Percentiles rank a stretch among this genome's conserved stretches.
Conservation (phyloP, 2,797 vertebrate genomes). For the Sebastes variabilis region DNA sequence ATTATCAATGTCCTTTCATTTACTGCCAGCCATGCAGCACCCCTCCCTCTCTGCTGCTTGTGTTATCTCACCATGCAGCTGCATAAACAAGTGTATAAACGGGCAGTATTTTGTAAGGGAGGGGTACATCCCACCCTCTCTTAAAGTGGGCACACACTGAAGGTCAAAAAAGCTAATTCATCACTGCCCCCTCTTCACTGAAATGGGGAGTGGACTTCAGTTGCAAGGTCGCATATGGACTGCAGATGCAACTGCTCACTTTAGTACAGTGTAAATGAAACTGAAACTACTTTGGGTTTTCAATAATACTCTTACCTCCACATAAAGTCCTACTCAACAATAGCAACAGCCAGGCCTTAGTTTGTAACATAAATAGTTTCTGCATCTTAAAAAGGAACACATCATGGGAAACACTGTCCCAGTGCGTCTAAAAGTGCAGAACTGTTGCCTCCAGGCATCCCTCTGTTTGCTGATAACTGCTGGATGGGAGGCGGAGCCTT, state of each 20-base stretch:
- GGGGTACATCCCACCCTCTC: background rate
- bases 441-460: slow-evolving; percentile 2
- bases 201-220: background rate
- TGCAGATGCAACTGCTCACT: background rate
- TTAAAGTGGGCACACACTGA: background rate
- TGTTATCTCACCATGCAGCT: background rate
- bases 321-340: background rate
- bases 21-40: background rate
- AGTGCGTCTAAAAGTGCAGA: slow-evolving; percentile 15
- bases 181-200: background rate
- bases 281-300: background rate
- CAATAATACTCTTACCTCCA: background rate
- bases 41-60: background rate
- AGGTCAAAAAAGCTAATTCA: background rate
- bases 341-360: background rate
- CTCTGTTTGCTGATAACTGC: slow-evolving; percentile 32
- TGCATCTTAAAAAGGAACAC: slow-evolving; percentile 10
- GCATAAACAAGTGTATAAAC: background rate
- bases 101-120: background rate
- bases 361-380: background rate
- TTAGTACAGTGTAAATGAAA: background rate
- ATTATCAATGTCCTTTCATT: background rate
- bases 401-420: slow-evolving; percentile 1
- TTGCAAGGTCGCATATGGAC: background rate
- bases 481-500: slow-evolving; percentile 7